Evolutionary conservation across 2,113 vertebrate genomes (phyloP), one percentile per base, ranked within the genome.

Genomic region (Ophthalmolycus amberensis): DNA sequence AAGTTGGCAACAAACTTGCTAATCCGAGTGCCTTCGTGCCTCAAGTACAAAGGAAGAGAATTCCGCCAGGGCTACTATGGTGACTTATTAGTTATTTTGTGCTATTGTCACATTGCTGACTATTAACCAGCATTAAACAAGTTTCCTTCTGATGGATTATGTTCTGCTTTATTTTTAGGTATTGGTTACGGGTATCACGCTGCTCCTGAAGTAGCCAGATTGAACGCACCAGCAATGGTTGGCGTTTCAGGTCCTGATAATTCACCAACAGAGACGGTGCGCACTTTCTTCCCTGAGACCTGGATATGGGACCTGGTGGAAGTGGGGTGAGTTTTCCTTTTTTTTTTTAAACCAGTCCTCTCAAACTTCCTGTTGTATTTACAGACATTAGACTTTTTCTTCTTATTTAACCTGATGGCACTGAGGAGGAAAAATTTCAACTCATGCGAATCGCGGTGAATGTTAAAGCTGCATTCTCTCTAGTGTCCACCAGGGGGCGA

Each of bases 261-360:
- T 22, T 6, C 48, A 16, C 48, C 1, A 0, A 25, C 77, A 27
- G 87, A 90, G 68, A 95, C 79, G 1, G 27, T 96, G 32, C 94
- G 97, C 22, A 95, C 89, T 5, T 93, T 92, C 66, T 98, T 98
- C 81, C 97, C 96, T 0, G 96, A 97, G 91, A 98, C 96, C 0
- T 97, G 96, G 97, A 92, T 98, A 38, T 99, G 96, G 96, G 88
- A 96, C 18, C 86, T 97, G 5, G 18, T 96, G 71, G 78, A 88
- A 40, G 81, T 95, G 0, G 85, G 96, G 97, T 97, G 58, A 96
- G 96, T 75, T 34, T 34, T 75, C 25, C n/a, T 27, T 27, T 27
- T 27, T 27, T 27, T 27, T 20, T 46, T 3, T 46, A 18, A 2
- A 48, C 40, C 20, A 20, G 27, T 50, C 15, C 12, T 65, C 5